Base-by-base conservation (phyloP, 2,888 invertebrate species). In the Panopea generosa region DNA sequence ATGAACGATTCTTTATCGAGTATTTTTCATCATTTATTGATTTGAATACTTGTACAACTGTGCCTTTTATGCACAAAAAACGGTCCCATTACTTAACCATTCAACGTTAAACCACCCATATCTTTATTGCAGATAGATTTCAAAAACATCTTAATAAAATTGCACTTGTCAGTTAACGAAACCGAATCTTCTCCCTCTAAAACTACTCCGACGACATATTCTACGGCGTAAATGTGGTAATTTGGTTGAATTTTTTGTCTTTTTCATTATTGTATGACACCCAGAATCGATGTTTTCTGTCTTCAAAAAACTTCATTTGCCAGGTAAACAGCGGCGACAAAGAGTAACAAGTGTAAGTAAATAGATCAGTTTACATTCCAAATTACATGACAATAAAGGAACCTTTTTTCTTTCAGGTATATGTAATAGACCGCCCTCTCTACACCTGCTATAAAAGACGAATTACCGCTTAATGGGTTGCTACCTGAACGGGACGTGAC, bases 311-410 rank as follows among this genome's bases (percentile, higher is more conserved):
- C n/a, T 65, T 69, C 61, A 56, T 69, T 69, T 33, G 40, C 11
- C 22, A 24, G 1, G 57, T 59, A 53, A 59, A 57, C 59, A 59
- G 22, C 45, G 52, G 52, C 59, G 40, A 65, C 65, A 71, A 56
- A 65, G 65, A 20, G 29, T 47, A 53, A 47, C 27, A 50, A 65
- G 71, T 71, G 65, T 63, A 57, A 49, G 71, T 60, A 71, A 65
- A 71, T 50, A 71, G 56, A 63, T 60, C 71, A 45, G n/a, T 27
- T 69, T 62, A 62, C 69, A 61, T 33, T 27, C 45, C 29, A 16
- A 27, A 18, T 43, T 60, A 60, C 20, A n/a, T 22, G n/a, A 26
- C 45, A 47, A 61, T 16, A 6, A n/a, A n/a, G n/a, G n/a, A n/a
- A n/a, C n/a, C n/a, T n/a, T n/a, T n/a, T n/a, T n/a, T 45, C 16